Evolutionary conservation across 2,113 vertebrate genomes (phyloP).

Genomic region (Ibidorhyncha struthersii): DNA sequence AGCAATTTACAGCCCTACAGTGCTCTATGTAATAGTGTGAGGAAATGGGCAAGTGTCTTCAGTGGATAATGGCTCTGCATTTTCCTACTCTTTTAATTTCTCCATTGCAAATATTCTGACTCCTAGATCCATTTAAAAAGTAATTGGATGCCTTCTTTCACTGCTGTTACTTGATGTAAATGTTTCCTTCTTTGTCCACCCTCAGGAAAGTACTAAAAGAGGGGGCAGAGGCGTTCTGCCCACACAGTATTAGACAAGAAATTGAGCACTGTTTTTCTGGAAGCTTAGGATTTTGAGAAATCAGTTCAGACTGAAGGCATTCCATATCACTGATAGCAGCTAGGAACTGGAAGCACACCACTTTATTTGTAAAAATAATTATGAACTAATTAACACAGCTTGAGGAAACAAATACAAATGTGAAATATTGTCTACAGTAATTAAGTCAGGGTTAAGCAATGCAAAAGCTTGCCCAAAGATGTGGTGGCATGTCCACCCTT

Average conservation of each 20-base stretch:
- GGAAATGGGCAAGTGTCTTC: not conserved
- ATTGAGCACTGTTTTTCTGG: not conserved
- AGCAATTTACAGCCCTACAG: not conserved
- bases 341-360: not conserved
- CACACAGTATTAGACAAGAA: not conserved
- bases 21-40: not conserved
- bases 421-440: not conserved
- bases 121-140: not conserved
- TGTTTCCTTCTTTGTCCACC: not conserved
- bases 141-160: not conserved
- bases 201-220: not conserved
- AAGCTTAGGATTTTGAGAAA: not conserved
- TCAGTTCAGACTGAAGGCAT: not conserved
- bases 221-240: not conserved
- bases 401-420: not conserved
- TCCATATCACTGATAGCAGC: not conserved
- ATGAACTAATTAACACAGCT: not conserved
- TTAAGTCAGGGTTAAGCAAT: not conserved
- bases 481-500: fast-evolving
- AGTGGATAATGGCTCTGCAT: not conserved
- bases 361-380: not conserved
- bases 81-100: not conserved
- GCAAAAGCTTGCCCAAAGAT: not conserved
- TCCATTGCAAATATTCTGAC: not conserved
- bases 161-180: not conserved